phyloP scores from a whole-genome alignment of 2,113 vertebrate genomes.

The Chaetodon trifascialis region DNA sequence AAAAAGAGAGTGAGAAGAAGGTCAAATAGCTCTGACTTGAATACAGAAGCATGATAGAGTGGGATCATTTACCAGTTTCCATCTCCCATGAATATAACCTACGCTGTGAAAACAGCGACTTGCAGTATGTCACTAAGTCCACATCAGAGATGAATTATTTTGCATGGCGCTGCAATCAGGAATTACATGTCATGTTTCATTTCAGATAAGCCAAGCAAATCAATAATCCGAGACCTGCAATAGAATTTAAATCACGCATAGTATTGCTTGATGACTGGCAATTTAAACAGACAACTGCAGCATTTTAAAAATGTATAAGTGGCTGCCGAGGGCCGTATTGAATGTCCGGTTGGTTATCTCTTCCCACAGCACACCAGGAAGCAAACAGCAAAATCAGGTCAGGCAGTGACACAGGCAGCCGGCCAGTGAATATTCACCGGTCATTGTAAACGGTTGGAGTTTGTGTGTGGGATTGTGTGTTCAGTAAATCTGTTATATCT shows the following conservation, averaged over 20 bases:
- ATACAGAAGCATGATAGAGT: constrained; percentile 2
- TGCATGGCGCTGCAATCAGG: background rate
- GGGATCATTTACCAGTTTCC: background rate
- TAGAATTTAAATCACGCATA: too few relatives aligned
- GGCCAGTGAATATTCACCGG: background rate
- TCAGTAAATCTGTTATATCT: background rate
- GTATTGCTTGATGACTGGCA: background rate
- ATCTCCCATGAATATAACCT: background rate
- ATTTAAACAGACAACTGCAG: background rate
- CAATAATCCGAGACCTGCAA: background rate
- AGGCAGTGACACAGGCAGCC: background rate
- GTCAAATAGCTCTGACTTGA: constrained; percentile 37
- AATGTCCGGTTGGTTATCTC: background rate
- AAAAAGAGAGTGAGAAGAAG: constrained; percentile 3
- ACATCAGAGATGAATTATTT: background rate
- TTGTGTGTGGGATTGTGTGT: background rate
- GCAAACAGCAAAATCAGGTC: constrained; percentile 29
- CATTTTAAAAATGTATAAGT: background rate
- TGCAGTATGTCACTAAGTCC: background rate
- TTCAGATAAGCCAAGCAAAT: background rate
- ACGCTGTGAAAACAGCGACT: background rate
- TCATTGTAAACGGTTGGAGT: background rate
- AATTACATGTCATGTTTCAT: background rate
- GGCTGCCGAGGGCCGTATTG: background rate
- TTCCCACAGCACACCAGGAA: background rate